Conservation (phyloP, 2,797 vertebrate genomes). For the Coregonus suidteri region DNA sequence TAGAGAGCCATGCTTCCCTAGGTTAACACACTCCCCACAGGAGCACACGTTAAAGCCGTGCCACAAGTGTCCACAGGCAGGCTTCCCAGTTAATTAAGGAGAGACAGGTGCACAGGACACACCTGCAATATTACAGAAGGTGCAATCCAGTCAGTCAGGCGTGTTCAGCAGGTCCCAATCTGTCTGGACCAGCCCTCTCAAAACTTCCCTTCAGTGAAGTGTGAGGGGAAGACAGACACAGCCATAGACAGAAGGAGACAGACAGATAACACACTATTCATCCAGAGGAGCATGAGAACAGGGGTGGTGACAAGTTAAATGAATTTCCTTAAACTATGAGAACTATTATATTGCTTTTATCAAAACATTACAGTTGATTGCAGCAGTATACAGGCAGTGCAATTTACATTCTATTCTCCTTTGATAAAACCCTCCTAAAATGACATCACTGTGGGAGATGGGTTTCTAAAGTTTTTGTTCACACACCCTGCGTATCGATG, state of each 20-base stretch:
- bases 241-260: not conserved
- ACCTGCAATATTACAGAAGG: not conserved
- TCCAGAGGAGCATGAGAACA: not conserved
- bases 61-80: conserved; percentile 2
- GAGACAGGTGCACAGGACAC: conserved; percentile 4
- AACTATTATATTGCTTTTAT: too few relatives aligned
- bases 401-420: too few relatives aligned
- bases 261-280: not conserved
- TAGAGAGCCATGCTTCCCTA: not conserved
- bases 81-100: conserved; percentile 7
- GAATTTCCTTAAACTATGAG: too few relatives aligned
- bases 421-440: not conserved
- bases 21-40: not conserved
- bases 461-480: not conserved
- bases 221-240: not conserved
- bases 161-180: not conserved
- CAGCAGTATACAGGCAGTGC: too few relatives aligned
- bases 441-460: not conserved
- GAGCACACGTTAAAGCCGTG: not conserved
- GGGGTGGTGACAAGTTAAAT: too few relatives aligned
- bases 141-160: not conserved
- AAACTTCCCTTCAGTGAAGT: not conserved
- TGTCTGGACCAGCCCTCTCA: not conserved
- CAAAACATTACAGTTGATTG: too few relatives aligned
- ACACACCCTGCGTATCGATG: conserved; percentile 12